A percentile compares a stretch with the other conserved stretches of the same genome.
Conservation (phyloP, 2,888 invertebrate species). For the Leptogaster cylindrica region DNA sequence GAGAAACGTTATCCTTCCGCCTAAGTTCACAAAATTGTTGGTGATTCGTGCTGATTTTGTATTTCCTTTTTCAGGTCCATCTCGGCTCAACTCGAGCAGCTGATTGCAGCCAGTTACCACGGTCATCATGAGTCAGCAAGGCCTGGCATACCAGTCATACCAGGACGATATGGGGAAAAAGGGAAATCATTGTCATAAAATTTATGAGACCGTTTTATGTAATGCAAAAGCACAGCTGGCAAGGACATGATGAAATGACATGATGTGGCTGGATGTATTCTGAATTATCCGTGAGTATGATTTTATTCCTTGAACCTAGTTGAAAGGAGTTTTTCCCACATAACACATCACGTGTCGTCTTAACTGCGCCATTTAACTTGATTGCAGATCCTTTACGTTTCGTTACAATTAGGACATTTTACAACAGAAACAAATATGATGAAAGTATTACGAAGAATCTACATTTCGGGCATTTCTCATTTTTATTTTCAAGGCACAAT, state of each 20-base stretch:
- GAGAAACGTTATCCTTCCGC: slow-evolving; percentile 16
- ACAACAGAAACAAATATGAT: too few species aligned
- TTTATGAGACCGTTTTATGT: slow-evolving; percentile 38
- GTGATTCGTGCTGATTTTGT: slow-evolving; percentile 39
- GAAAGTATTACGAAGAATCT: too few species aligned
- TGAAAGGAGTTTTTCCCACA: too few species aligned
- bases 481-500: too few species aligned
- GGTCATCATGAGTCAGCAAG: slow-evolving; percentile 42
- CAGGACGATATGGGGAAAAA: slow-evolving; percentile 20
- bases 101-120: slow-evolving; percentile 11
- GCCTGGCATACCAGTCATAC: slow-evolving; percentile 11
- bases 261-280: too few species aligned
- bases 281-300: too few species aligned
- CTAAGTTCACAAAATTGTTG: slow-evolving; percentile 3
- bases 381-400: too few species aligned
- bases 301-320: too few species aligned
- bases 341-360: too few species aligned
- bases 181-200: slow-evolving; percentile 35
- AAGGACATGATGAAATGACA: not conserved
- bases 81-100: slow-evolving; percentile 17
- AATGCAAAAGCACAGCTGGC: not conserved
- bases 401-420: too few species aligned
- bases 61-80: slow-evolving; percentile 17
- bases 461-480: too few species aligned
- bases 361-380: too few species aligned